Percentiles rank a stretch among this genome's conserved stretches.
Conservation (phyloP, 1,140 invertebrate species). For the Drosophila ohnishii region DNA sequence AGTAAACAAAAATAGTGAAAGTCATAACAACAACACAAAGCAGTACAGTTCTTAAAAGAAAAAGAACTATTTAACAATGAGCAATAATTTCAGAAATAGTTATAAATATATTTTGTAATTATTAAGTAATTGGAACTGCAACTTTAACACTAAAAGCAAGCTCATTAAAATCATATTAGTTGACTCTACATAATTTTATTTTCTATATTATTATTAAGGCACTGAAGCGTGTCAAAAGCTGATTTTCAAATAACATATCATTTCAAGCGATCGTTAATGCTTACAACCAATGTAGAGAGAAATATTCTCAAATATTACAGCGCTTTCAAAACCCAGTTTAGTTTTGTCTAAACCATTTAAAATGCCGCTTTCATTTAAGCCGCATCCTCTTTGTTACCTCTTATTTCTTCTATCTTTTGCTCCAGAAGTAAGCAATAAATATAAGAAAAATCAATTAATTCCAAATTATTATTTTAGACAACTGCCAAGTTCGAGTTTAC, state of each 20-base stretch:
- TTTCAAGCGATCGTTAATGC: neutral
- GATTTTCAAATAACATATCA: neutral
- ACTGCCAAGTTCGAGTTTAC: slow-evolving; percentile 16
- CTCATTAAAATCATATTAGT: neutral
- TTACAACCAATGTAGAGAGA: neutral
- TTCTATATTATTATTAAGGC: neutral
- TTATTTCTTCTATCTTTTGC: neutral
- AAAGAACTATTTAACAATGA: neutral
- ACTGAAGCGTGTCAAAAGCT: neutral
- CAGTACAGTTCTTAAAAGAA: too few species aligned
- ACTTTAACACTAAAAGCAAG: too few species aligned
- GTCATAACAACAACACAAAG: slow-evolving; percentile 2
- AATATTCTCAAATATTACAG: neutral
- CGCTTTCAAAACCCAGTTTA: neutral
- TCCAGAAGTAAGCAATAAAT: neutral
- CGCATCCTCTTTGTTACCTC: neutral
- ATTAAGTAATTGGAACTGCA: too few species aligned
- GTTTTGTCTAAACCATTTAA: neutral
- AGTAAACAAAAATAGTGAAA: slow-evolving; percentile 16
- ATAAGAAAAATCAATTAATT: neutral
- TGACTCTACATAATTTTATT: neutral
- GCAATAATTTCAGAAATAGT: too few species aligned
- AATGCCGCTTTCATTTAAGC: neutral
- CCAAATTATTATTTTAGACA: neutral
- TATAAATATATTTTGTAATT: neutral